Base-by-base conservation (phyloP, 2,888 invertebrate species). In the Pediacus dermestoides region DNA sequence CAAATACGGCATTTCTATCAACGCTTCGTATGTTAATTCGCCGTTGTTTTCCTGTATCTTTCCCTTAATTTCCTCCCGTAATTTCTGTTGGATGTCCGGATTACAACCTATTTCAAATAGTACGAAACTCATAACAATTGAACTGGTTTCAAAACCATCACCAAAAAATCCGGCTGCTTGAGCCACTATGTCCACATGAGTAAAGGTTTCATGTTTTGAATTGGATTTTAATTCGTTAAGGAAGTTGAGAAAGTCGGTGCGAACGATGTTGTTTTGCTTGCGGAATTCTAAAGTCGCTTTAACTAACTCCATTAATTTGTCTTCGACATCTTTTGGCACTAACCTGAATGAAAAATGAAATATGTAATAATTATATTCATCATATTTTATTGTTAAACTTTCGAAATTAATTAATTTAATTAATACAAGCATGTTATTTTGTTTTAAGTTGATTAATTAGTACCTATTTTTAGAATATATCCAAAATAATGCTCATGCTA, bases 101-200 rank as follows among this genome's bases (percentile, higher is more conserved):
- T 75, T 67, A 2, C 62, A 53, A 4, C 75, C 72, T 28, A 78
- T 48, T 51, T 74, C 72, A 48, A 66, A 75, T 4, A 74, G 53
- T 0, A 65, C 60, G 40, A 66, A 74, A 43, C 68, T 66, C 54
- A 75, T 59, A 2, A 70, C 70, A n/a, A 70, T 67, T 3, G 71
- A 67, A 6, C 74, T 74, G 0, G 77, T 75, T 56, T 77, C 77
- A 38, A 71, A 75, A 1, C 77, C 77, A 16, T 74, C 77, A 0
- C 61, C 39, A 38, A 74, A 74, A 48, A 81, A 77, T 0, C 74
- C 55, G 16, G 75, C 68, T 2, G 75, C 72, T 38, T 80, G 77
- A 0, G 77, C 71, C 0, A 72, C 67, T 2, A 79, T 46, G 21
- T 77, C 55, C 2, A 73, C 66, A 7, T 74, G 55, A 1, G 69